Percentiles rank a stretch among this genome's conserved stretches.
Conservation (phyloP, 2,888 invertebrate genomes). For the Strigamia transsilvanica region DNA sequence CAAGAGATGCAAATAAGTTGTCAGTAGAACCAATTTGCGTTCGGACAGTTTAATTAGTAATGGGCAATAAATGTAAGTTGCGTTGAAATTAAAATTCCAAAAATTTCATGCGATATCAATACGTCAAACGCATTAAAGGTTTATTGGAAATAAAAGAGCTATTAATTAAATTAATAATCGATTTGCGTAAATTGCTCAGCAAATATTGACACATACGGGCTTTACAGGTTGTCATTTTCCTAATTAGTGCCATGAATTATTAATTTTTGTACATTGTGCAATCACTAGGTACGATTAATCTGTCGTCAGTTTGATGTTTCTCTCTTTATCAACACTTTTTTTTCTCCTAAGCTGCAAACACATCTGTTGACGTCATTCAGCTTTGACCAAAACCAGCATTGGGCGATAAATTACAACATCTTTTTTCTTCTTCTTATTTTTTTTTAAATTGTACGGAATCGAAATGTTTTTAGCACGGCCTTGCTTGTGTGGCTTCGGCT, state of each 20-base stretch:
- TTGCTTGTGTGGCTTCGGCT: conserved; percentile 18
- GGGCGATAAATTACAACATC: background rate
- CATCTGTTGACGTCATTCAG: conserved; percentile 31
- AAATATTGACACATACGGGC: no score
- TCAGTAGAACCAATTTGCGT: no score
- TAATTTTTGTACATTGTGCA: background rate
- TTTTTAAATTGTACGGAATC: background rate
- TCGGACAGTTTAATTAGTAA: no score
- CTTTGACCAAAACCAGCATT: conserved; percentile 35
- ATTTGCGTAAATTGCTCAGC: no score
- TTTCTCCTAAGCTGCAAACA: background rate
- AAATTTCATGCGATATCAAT: no score
- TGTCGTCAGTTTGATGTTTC: conserved; percentile 34
- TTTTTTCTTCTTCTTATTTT: background rate
- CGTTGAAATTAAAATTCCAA: no score
- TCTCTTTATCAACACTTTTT: conserved; percentile 29
- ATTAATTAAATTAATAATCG: no score
- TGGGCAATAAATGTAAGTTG: no score
- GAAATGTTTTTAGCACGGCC: background rate
- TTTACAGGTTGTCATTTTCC: no score
- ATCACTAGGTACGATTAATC: conserved; percentile 14
- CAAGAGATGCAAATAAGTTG: no score
- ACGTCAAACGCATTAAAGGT: no score
- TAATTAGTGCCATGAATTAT: background rate
- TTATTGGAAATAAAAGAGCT: no score